phyloP scores from a whole-genome alignment of 2,797 vertebrate genomes.

The Pseudochirops cupreus region DNA sequence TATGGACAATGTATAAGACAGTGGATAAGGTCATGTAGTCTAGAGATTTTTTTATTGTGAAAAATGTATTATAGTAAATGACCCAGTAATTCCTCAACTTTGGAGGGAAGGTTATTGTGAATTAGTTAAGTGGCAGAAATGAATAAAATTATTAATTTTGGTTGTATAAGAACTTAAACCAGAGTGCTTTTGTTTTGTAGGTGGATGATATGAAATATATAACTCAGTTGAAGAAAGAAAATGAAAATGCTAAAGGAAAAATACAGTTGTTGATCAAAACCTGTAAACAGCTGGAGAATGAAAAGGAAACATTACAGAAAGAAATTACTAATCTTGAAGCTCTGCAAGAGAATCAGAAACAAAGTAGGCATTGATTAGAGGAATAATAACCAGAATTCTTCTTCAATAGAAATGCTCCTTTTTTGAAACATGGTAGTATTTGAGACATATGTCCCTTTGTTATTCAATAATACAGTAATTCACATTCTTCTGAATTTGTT shows the following conservation, averaged over 20 bases:
- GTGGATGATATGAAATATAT: constrained; percentile 80
- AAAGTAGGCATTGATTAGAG: constrained; percentile 63
- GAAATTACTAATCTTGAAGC: constrained; percentile 78
- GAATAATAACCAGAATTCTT: rapidly evolving
- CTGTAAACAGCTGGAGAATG: constrained; percentile 91
- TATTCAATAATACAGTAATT: not conserved
- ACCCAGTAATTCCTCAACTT: not conserved
- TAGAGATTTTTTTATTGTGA: not conserved
- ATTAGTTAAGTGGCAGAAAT: not conserved
- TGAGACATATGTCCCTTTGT: not conserved
- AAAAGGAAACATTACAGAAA: constrained; percentile 88
- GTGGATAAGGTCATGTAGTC: not conserved
- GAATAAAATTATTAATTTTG: not conserved
- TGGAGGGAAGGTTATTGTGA: not conserved
- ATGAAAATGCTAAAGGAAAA: constrained; percentile 86
- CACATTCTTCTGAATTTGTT: not conserved
- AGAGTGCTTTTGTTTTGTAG: constrained; percentile 79
- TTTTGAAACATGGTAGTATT: not conserved
- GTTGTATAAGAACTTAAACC: not conserved
- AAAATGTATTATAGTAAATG: not conserved
- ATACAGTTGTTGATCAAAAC: constrained; percentile 91
- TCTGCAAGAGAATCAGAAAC: constrained; percentile 73
- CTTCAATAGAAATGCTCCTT: not conserved
- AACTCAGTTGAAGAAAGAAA: constrained; percentile 87
- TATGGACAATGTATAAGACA: not conserved